phyloP scores from a whole-genome alignment of 1,140 invertebrate genomes.

The Euwallacea fornicatus region DNA sequence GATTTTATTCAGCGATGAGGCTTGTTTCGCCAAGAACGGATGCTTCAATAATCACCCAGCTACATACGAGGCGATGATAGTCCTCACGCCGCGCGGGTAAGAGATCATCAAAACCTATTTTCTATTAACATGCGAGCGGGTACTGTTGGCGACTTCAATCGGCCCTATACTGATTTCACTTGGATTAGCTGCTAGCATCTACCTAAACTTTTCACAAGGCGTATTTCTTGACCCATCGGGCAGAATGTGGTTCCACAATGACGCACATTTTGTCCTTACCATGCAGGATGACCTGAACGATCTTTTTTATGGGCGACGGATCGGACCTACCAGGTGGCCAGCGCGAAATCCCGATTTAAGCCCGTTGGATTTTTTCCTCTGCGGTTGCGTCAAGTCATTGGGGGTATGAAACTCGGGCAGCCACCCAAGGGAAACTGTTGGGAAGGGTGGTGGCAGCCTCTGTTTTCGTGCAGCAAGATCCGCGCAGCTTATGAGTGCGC shows the following conservation, averaged over 20 bases:
- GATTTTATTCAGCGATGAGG: conserved; percentile 10
- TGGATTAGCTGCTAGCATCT: too few species aligned
- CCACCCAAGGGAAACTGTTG: background rate
- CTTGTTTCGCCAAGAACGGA: conserved; percentile 14
- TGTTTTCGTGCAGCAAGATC: background rate
- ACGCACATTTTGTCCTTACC: too few species aligned
- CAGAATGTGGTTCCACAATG: background rate
- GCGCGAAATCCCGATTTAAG: too few species aligned
- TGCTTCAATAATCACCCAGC: conserved; percentile 17
- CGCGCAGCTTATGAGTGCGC: background rate
- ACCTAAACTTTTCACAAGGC: background rate
- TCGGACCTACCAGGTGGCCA: conserved; percentile 40
- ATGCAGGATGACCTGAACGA: too few species aligned
- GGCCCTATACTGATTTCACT: too few species aligned
- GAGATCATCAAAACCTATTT: background rate
- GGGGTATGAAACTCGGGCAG: background rate
- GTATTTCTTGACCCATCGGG: background rate
- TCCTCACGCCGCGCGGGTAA: conserved; percentile 5
- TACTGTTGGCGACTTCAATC: conserved; percentile 4
- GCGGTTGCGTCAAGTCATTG: background rate
- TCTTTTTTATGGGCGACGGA: conserved; percentile 50
- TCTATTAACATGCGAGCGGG: background rate
- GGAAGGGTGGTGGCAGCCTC: background rate
- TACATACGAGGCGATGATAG: too few species aligned
- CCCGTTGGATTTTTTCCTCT: too few species aligned